Evolutionary conservation across 2,113 vertebrate species (phyloP).

Genomic region (Propithecus coquereli): DNA sequence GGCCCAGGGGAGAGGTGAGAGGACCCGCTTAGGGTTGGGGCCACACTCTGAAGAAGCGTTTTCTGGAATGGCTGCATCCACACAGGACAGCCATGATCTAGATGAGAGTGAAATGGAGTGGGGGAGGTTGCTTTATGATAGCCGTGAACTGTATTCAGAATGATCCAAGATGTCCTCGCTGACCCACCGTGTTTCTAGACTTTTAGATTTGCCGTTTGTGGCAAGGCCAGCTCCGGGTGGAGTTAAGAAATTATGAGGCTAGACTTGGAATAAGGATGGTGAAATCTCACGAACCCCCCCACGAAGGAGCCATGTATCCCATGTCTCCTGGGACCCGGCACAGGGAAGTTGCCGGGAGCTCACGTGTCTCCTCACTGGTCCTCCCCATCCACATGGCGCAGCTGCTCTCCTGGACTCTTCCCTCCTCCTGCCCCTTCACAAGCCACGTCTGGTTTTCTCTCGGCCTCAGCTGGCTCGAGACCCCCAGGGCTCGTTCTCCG

Average conservation of each 20-base stretch:
- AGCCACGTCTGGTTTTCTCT: fast-evolving
- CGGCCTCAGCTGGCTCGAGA: too few species aligned
- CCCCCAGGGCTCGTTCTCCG: fast-evolving
- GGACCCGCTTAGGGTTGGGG: too few species aligned
- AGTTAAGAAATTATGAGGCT: background rate
- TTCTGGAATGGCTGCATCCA: background rate
- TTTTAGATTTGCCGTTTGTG: background rate
- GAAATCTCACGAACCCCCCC: background rate
- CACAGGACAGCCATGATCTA: background rate
- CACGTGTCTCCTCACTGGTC: fast-evolving
- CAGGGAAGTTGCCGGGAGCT: fast-evolving
- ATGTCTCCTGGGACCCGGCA: background rate
- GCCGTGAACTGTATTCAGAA: background rate
- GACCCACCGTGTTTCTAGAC: background rate
- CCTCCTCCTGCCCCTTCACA: background rate
- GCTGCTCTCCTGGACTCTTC: background rate
- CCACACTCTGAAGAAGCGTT: background rate
- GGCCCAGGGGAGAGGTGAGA: background rate
- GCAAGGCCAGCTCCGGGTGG: background rate
- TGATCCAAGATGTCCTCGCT: too few species aligned
- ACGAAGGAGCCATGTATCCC: fast-evolving
- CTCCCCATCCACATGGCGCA: fast-evolving
- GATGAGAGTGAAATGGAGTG: background rate
- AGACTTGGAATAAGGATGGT: background rate
- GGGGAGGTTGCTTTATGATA: background rate